These are phyloP conservation scores for Oryctolagus cuniculus DNA, from an alignment of 2,113 vertebrate species.

Conservation along the genomic window mOryCun1.1 NC_091442.1:60344501-60345000, in stretches of 20 bases:
- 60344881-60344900: neutral
- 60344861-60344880: neutral
- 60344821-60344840: neutral
- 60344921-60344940: neutral
- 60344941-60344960: neutral
- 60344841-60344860: neutral
- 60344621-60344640: neutral
- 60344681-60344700: neutral
- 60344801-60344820: neutral
- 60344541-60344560: neutral
- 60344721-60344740: neutral
- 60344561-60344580: neutral
- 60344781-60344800: neutral
- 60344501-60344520: neutral
- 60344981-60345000: neutral
- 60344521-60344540: slow-evolving; percentile 36
- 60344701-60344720: neutral
- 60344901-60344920: neutral
- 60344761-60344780: neutral
- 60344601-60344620: neutral
- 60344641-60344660: neutral
- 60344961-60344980: neutral
- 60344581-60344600: neutral
- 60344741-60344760: neutral
- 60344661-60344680: neutral